phyloP scores from a whole-genome alignment of 2,888 invertebrate genomes.

The Sceliomorpha sp. region DNA sequence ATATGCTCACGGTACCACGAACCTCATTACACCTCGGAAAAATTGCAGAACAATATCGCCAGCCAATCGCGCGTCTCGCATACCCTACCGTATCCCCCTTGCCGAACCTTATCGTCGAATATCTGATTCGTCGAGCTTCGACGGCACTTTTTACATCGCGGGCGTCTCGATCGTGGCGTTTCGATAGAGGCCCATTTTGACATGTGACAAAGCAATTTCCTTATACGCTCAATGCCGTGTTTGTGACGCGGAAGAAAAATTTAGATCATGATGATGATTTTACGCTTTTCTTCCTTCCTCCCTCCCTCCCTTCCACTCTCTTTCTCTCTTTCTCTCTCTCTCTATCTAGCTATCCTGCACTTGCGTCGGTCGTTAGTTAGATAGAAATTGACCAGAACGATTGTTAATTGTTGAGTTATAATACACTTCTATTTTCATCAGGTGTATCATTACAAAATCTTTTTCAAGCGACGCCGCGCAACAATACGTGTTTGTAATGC shows the following conservation, averaged over 20 bases:
- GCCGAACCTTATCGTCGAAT: slow-evolving; percentile 40
- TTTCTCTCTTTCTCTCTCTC: no score
- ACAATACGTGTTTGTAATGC: no score
- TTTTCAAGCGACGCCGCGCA: no score
- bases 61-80: slow-evolving; percentile 32
- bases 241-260: no score
- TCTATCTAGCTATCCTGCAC: no score
- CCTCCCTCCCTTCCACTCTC: no score
- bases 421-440: background rate
- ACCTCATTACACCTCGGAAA: slow-evolving; percentile 45
- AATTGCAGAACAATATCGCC: slow-evolving; percentile 42
- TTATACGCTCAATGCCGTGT: background rate
- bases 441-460: no score
- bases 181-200: slow-evolving; percentile 15
- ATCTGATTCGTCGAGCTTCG: slow-evolving; percentile 42
- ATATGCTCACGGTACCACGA: slow-evolving; percentile 30
- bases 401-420: background rate
- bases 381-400: no score
- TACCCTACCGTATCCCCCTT: slow-evolving; percentile 26
- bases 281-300: background rate
- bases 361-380: no score
- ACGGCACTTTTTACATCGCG: slow-evolving; percentile 18
- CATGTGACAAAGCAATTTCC: slow-evolving; percentile 12
- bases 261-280: slow-evolving; percentile 11
- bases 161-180: slow-evolving; percentile 17